These are phyloP conservation scores for Thryonomys swinderianus DNA, from an alignment of 2,113 vertebrate genomes.

Conservation along the genomic window DNA sequence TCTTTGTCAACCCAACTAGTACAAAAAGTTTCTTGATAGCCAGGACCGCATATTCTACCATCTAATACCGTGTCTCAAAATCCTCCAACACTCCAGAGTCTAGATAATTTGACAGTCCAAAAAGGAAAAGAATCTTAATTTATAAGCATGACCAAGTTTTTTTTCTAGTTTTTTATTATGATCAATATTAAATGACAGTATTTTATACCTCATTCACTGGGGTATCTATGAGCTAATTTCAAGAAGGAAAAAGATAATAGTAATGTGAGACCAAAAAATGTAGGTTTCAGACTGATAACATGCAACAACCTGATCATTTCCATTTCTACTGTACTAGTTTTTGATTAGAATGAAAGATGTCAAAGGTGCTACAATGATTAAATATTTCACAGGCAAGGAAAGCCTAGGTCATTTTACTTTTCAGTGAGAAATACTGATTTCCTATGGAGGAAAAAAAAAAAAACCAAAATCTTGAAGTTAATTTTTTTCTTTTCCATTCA, in stretches of 20 bases:
- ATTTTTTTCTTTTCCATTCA: background rate
- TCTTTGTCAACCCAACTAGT: background rate
- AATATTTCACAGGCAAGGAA: slow-evolving; percentile 59
- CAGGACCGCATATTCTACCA: background rate
- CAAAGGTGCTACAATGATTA: slow-evolving; percentile 57
- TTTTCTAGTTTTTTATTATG: slow-evolving; percentile 18
- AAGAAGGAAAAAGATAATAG: slow-evolving; percentile 17
- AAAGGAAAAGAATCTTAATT: slow-evolving; percentile 13
- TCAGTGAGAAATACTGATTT: slow-evolving; percentile 12
- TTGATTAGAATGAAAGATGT: slow-evolving; percentile 62
- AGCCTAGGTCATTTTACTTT: slow-evolving; percentile 7
- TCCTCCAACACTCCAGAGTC: background rate
- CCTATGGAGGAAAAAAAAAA: background rate
- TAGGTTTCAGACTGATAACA: slow-evolving; percentile 27
- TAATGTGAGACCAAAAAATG: background rate
- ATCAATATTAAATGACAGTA: background rate
- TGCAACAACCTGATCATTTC: slow-evolving; percentile 23
- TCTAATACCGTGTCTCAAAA: slow-evolving; percentile 22
- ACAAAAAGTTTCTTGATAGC: background rate
- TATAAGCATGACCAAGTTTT: background rate
- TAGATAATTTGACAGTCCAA: background rate
- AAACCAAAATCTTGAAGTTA: background rate
- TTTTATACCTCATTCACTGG: background rate
- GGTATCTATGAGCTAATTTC: background rate
- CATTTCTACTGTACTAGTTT: background rate